Conservation (phyloP, 2,113 vertebrate species). For the Pangasianodon hypophthalmus region DNA sequence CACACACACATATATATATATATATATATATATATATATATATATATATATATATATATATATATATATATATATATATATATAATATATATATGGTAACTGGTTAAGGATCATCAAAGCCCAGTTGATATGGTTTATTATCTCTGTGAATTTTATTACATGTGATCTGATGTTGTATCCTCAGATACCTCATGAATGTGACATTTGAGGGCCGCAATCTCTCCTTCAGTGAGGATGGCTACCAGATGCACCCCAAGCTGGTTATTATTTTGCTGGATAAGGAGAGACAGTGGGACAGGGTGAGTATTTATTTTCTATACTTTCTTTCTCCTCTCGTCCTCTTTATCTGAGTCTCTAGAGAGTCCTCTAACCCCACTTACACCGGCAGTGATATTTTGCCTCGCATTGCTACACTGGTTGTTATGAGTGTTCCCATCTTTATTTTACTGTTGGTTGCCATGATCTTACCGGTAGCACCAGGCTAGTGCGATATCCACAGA, state of each 20-base stretch:
- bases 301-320: constrained; percentile 57
- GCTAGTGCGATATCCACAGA: neutral
- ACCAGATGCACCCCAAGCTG: constrained; percentile 98
- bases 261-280: constrained; percentile 98
- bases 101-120: neutral
- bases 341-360: constrained; percentile 6
- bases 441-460: neutral
- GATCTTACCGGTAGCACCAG: neutral
- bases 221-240: constrained; percentile 96
- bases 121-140: neutral
- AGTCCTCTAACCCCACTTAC: neutral
- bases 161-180: constrained; percentile 44
- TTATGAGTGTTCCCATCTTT: neutral
- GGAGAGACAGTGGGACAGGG: constrained; percentile 91
- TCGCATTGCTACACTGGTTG: neutral
- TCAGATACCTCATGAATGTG: constrained; percentile 97
- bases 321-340: neutral
- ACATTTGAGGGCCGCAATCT: constrained; percentile 98
- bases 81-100: neutral
- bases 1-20: too few species aligned
- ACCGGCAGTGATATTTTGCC: neutral
- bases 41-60: too few species aligned
- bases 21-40: too few species aligned
- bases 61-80: neutral
- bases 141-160: neutral